A percentile compares a stretch with the other conserved stretches of the same genome.
These are phyloP conservation scores for Cryptotis parvus DNA, from an alignment of 2,113 vertebrate species.

Conservation along the genomic window DNA sequence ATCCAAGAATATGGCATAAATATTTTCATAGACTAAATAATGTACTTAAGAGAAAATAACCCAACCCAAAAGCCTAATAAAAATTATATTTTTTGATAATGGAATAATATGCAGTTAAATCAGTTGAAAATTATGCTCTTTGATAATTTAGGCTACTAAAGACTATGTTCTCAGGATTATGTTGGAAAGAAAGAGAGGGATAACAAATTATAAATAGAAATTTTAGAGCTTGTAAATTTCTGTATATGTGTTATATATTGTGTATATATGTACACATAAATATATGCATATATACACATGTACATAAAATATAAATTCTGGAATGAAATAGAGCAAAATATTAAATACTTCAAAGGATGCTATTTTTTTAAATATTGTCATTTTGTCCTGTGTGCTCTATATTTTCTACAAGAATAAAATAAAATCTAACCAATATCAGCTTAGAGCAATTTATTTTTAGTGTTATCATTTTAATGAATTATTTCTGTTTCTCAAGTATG, in stretches of 20 bases:
- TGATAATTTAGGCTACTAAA: slow-evolving; percentile 25
- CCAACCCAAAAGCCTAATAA: neutral
- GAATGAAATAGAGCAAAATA: neutral
- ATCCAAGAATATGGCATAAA: neutral
- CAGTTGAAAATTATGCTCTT: neutral
- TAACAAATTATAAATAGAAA: too few relatives aligned
- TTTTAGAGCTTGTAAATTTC: too few relatives aligned
- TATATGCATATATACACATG: too few relatives aligned
- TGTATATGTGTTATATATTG: too few relatives aligned
- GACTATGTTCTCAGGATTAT: neutral
- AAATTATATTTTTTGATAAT: too few relatives aligned
- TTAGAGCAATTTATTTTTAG: slow-evolving; percentile 5
- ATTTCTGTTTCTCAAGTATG: neutral
- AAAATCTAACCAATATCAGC: neutral
- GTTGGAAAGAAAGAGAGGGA: neutral
- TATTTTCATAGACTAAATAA: slow-evolving; percentile 8
- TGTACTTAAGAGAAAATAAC: neutral
- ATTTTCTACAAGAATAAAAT: slow-evolving; percentile 14
- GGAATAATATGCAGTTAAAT: too few relatives aligned
- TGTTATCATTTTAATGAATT: neutral
- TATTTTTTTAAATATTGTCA: neutral
- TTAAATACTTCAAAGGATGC: neutral
- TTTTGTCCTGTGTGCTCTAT: slow-evolving; percentile 12
- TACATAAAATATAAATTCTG: neutral
- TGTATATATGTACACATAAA: too few relatives aligned